These are phyloP conservation scores for Natator depressus DNA, from an alignment of 2,113 vertebrate species.

Conservation along the genomic window DNA sequence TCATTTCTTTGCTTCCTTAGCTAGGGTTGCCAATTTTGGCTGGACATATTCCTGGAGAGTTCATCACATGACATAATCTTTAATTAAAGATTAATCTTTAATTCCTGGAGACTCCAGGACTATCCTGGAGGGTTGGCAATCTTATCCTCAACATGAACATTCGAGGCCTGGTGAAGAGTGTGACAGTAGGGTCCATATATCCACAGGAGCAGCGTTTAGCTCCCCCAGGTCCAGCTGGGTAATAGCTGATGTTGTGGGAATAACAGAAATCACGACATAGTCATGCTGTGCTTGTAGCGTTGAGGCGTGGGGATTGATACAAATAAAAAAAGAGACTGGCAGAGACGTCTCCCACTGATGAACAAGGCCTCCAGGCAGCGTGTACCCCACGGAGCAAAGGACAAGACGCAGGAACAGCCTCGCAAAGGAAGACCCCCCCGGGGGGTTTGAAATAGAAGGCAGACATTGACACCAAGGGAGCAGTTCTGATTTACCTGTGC, in stretches of 20 bases:
- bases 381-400: not conserved
- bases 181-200: not conserved
- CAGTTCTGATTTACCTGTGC: not conserved
- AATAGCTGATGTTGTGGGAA: not conserved
- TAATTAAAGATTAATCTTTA: too few species aligned
- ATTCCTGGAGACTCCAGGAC: too few species aligned
- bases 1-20: constrained; percentile 22
- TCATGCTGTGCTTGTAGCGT: not conserved
- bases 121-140: too few species aligned
- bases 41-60: too few species aligned
- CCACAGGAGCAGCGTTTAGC: not conserved
- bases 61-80: too few species aligned
- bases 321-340: not conserved
- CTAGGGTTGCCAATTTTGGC: not conserved
- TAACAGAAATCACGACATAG: not conserved
- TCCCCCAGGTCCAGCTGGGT: not conserved
- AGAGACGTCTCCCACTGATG: not conserved
- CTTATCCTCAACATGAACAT: not conserved
- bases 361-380: not conserved
- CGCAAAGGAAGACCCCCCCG: accelerated
- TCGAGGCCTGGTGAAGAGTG: not conserved
- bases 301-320: not conserved
- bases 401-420: not conserved
- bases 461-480: not conserved
- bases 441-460: not conserved